These are phyloP conservation scores for Drosophila melanosoma DNA, from an alignment of 2,888 invertebrate species.

Conservation along the genomic window DNA sequence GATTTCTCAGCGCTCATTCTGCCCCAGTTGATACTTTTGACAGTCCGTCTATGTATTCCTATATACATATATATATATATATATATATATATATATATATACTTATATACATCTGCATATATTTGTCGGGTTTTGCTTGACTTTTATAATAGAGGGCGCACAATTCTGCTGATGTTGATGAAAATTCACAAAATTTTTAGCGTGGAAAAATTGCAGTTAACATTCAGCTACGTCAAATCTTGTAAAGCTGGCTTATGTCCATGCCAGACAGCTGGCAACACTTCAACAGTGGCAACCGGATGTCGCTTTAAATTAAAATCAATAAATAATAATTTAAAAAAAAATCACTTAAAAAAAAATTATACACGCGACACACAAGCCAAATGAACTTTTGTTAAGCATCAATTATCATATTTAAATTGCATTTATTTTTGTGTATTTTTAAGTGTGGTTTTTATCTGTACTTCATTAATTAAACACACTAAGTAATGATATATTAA, in stretches of 20 bases:
- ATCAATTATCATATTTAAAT: slow-evolving; percentile 10
- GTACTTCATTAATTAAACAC: not conserved
- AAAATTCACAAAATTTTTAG: slow-evolving; percentile 67
- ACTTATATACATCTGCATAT: not conserved
- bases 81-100: no score
- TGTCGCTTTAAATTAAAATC: not conserved
- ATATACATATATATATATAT: not conserved
- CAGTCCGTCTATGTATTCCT: not conserved
- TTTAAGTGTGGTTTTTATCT: not conserved
- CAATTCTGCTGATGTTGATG: slow-evolving; percentile 61
- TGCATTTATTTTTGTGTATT: not conserved
- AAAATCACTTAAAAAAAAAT: not conserved
- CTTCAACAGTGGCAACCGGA: slow-evolving; percentile 9
- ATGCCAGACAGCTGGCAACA: slow-evolving; percentile 1
- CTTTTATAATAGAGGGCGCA: slow-evolving; percentile 55
- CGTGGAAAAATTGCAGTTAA: slow-evolving; percentile 70
- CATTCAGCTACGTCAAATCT: slow-evolving; percentile 58
- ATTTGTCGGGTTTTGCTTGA: slow-evolving; percentile 37
- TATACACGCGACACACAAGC: slow-evolving; percentile 1
- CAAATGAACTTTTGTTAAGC: slow-evolving; percentile 1
- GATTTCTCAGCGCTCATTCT: slow-evolving; percentile 1
- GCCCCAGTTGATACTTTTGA: slow-evolving; percentile 1
- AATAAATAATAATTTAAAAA: not conserved
- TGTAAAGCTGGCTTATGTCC: slow-evolving; percentile 53
- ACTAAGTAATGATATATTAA: not conserved